These are phyloP conservation scores for Zosterops hypoxanthus DNA, from an alignment of 2,113 vertebrate genomes.

Conservation along the genomic window DNA sequence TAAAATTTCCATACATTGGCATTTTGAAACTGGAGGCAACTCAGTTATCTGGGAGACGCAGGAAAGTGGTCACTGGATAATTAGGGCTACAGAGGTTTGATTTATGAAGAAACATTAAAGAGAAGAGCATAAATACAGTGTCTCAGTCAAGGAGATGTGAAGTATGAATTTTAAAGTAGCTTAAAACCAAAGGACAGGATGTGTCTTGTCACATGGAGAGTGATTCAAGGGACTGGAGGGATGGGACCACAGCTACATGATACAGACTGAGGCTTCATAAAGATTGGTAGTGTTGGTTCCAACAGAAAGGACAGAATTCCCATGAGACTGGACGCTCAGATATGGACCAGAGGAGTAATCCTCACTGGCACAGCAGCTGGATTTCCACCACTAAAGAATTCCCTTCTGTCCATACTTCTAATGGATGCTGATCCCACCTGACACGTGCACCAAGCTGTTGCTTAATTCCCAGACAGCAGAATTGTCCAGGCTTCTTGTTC, in stretches of 20 bases:
- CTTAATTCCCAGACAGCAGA: background rate
- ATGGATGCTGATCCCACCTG: background rate
- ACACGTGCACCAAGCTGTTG: background rate
- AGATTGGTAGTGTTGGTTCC: background rate
- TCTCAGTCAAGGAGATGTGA: background rate
- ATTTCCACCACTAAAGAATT: background rate
- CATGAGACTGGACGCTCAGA: background rate
- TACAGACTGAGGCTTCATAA: background rate
- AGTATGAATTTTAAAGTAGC: background rate
- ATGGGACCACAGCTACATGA: background rate
- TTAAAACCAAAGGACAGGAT: background rate
- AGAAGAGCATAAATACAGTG: background rate
- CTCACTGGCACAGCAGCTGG: background rate
- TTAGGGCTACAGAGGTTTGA: background rate
- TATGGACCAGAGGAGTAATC: background rate
- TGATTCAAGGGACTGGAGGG: background rate
- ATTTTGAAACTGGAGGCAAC: background rate
- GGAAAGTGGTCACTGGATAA: background rate
- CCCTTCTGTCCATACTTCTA: background rate
- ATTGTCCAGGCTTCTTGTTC: background rate
- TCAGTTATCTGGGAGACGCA: background rate
- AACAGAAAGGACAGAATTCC: background rate
- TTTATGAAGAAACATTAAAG: background rate
- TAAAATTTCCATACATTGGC: background rate
- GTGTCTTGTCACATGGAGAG: background rate